Conservation (phyloP, 2,113 vertebrate genomes). For the Mungos mungo region DNA sequence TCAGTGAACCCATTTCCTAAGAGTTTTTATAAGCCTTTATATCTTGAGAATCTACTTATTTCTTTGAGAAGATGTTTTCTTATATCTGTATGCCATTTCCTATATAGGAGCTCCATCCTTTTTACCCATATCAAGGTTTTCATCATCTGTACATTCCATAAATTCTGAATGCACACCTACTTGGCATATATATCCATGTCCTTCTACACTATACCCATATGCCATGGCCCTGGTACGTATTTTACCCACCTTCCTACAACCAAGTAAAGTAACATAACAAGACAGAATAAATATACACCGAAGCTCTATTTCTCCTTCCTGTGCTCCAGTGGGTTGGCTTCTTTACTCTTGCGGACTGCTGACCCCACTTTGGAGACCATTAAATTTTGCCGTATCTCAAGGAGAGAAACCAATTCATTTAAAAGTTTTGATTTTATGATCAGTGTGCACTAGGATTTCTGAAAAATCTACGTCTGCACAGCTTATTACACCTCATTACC, state of each 20-base stretch:
- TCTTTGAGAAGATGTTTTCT: neutral
- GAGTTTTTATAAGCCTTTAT: neutral
- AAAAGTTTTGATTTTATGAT: neutral
- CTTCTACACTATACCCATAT: neutral
- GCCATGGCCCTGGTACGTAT: neutral
- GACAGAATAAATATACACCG: neutral
- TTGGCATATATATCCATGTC: neutral
- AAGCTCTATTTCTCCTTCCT: neutral
- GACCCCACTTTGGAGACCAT: neutral
- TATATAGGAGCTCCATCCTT: neutral
- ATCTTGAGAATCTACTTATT: neutral
- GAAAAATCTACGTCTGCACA: neutral
- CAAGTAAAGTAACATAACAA: neutral
- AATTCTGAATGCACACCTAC: neutral
- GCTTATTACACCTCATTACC: neutral
- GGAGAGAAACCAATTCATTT: neutral
- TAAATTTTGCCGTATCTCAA: neutral
- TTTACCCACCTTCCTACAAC: neutral
- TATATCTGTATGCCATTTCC: neutral
- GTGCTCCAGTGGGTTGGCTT: neutral
- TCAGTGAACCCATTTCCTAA: neutral
- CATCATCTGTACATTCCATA: neutral
- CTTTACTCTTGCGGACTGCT: neutral
- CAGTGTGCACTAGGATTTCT: neutral
- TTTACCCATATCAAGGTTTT: neutral